A percentile compares a stretch with the other conserved stretches of the same genome.
These are phyloP conservation scores for Gasterosteus aculeatus DNA, from an alignment of 2,113 vertebrate genomes.

Conservation along the genomic window DNA sequence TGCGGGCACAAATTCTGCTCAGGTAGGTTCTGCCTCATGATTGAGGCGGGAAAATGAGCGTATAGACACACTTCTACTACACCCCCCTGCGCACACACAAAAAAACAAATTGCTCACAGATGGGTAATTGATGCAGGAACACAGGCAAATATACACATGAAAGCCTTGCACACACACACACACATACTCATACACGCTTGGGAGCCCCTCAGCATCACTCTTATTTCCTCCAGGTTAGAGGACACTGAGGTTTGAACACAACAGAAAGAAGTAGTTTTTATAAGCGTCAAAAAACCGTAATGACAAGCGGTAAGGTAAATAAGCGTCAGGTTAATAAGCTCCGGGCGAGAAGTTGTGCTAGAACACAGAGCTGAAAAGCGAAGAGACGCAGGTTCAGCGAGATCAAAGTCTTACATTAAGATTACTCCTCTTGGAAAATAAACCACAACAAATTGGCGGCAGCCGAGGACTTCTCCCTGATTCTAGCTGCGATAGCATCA, in stretches of 20 bases:
- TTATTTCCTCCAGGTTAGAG: constrained; percentile 66
- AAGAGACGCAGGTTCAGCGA: constrained; percentile 52
- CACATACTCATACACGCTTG: constrained; percentile 30
- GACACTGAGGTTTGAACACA: constrained; percentile 53
- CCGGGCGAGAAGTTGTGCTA: constrained; percentile 34
- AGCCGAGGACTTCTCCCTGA: constrained; percentile 58
- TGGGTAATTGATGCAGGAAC: constrained; percentile 64
- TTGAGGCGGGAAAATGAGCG: constrained; percentile 46
- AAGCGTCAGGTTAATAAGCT: constrained; percentile 73
- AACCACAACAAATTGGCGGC: constrained; percentile 72
- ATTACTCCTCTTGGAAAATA: constrained; percentile 66
- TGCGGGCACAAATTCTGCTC: constrained; percentile 51
- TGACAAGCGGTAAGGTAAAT: constrained; percentile 70
- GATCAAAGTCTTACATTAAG: constrained; percentile 70
- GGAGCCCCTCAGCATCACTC: constrained; percentile 23
- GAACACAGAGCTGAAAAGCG: constrained; percentile 37
- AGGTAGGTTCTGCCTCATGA: constrained; percentile 70
- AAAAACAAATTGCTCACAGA: constrained; percentile 59
- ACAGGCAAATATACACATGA: constrained; percentile 41
- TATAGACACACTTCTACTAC: constrained; percentile 17
- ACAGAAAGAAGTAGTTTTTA: constrained; percentile 51
- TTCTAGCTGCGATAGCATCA: constrained; percentile 65
- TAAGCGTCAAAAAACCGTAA: constrained; percentile 65
- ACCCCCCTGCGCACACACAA: constrained; percentile 12
- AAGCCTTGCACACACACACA: constrained; percentile 31